Percentiles rank a stretch among this genome's conserved stretches.
These are phyloP conservation scores for Cephalopterus ornatus DNA, from an alignment of 2,113 vertebrate species.

Conservation along the genomic window DNA sequence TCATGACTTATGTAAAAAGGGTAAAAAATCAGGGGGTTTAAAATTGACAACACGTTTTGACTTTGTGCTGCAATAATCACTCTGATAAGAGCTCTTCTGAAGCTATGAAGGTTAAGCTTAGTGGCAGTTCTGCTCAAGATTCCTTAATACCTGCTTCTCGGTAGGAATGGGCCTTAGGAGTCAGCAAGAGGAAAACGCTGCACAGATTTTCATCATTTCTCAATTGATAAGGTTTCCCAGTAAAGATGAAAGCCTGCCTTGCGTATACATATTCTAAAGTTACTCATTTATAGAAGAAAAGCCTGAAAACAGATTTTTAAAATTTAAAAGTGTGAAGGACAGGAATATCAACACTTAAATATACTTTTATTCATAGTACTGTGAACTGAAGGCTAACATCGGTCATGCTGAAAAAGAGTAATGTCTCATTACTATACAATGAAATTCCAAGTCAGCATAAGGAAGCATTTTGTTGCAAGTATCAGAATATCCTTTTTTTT, in stretches of 20 bases:
- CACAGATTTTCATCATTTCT: background rate
- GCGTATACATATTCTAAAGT: background rate
- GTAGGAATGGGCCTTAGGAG: background rate
- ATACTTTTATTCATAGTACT: background rate
- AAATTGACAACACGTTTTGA: background rate
- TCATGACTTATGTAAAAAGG: background rate
- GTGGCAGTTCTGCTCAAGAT: background rate
- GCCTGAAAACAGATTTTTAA: background rate
- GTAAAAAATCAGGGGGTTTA: background rate
- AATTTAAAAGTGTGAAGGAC: background rate
- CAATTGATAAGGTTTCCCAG: background rate
- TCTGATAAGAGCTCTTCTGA: background rate
- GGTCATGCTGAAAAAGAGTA: background rate
- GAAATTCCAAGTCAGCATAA: background rate
- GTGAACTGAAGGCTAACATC: background rate
- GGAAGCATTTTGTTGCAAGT: background rate
- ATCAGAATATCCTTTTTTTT: background rate
- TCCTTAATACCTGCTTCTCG: background rate
- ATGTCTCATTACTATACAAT: background rate
- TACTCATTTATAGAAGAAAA: background rate
- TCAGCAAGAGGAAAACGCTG: background rate
- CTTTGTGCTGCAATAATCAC: background rate
- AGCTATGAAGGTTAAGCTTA: background rate
- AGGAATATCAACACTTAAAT: background rate
- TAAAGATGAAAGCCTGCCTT: background rate